Conservation (phyloP, 2,113 vertebrate species). For the Amblyornis subalaris region DNA sequence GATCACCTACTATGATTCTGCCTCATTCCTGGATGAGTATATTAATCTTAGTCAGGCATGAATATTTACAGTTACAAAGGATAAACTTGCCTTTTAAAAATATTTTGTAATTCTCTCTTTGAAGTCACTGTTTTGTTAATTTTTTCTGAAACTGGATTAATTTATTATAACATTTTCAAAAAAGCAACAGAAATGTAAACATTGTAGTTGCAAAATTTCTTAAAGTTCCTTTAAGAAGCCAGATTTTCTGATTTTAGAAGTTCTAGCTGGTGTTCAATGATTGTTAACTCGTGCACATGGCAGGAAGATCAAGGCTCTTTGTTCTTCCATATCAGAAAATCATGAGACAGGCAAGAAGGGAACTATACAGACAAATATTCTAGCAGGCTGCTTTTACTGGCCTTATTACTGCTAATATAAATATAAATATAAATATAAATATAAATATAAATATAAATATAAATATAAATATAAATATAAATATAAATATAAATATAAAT, state of each 20-base stretch:
- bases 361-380: background rate
- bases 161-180: background rate
- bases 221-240: background rate
- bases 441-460: too few relatives aligned
- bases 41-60: background rate
- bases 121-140: background rate
- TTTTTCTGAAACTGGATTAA: background rate
- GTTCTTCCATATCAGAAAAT: background rate
- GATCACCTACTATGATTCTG: background rate
- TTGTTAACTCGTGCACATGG: background rate
- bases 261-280: background rate
- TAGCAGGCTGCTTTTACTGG: background rate
- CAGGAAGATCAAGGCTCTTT: background rate
- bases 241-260: background rate
- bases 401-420: background rate
- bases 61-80: background rate
- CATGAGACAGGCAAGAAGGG: background rate
- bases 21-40: background rate
- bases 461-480: background rate
- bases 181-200: fast-evolving
- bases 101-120: background rate
- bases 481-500: too few relatives aligned
- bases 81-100: background rate
- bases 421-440: too few relatives aligned
- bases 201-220: background rate